Percentiles rank a stretch among this genome's conserved stretches.
Conservation (phyloP, 1,140 invertebrate species). For the Trachymyrmex cornetzi region DNA sequence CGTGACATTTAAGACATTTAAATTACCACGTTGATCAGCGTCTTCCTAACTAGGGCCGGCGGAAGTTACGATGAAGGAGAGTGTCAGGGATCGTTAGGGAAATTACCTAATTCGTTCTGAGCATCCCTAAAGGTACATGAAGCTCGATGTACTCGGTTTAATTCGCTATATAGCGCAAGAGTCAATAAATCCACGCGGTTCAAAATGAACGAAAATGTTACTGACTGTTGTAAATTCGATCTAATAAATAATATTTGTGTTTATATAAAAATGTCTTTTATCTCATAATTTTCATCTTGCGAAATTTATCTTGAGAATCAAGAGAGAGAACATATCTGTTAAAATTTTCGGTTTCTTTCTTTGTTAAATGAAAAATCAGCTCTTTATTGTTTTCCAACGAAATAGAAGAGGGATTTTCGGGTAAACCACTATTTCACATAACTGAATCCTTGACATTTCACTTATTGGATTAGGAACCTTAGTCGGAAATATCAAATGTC, state of each 20-base stretch:
- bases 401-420: background rate
- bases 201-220: constrained; percentile 2
- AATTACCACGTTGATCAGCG: constrained; percentile 56
- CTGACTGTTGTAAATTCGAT: background rate
- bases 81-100: constrained; percentile 73
- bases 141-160: constrained; percentile 38
- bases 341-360: background rate
- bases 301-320: background rate
- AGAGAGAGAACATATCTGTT: background rate
- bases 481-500: background rate
- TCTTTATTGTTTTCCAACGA: background rate
- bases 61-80: constrained; percentile 62
- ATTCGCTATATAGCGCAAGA: constrained; percentile 11
- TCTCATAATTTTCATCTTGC: background rate
- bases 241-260: background rate
- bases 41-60: constrained; percentile 45
- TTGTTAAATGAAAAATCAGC: background rate
- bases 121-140: constrained; percentile 61
- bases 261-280: background rate
- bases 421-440: background rate
- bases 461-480: background rate
- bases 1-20: constrained; percentile 29
- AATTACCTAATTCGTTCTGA: constrained; percentile 73
- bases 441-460: constrained; percentile 25
- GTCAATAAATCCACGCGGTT: constrained; percentile 41